These are phyloP conservation scores for Phoeniculus purpureus DNA, from an alignment of 2,797 vertebrate genomes.

Conservation along the genomic window DNA sequence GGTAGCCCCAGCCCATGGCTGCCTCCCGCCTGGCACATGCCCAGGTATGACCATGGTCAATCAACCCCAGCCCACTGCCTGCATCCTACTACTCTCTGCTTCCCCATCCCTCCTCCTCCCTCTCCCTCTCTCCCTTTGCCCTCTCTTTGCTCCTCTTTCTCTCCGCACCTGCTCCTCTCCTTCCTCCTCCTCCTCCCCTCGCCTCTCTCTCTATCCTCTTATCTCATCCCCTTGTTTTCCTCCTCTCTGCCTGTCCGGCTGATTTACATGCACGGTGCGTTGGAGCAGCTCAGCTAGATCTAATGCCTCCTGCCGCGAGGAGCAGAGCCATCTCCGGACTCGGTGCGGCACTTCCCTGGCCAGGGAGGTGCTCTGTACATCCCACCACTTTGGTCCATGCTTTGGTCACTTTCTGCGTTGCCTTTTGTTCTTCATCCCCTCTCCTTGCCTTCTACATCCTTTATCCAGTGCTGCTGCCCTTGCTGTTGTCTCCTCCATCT, in stretches of 20 bases:
- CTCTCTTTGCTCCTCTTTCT: slow-evolving; percentile 17
- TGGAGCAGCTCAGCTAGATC: slow-evolving; percentile 70
- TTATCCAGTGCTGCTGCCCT: not conserved
- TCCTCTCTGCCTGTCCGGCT: slow-evolving; percentile 69
- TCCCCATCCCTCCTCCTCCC: not conserved
- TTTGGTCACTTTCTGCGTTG: not conserved
- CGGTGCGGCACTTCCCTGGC: accelerated
- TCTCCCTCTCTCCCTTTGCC: not conserved
- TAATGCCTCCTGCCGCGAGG: slow-evolving; percentile 53
- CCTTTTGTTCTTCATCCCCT: not conserved
- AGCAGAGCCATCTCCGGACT: not conserved
- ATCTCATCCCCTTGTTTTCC: slow-evolving; percentile 70
- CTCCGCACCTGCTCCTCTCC: slow-evolving; percentile 51
- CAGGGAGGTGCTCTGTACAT: not conserved
- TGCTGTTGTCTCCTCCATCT: not conserved
- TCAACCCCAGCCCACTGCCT: not conserved
- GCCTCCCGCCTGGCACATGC: accelerated
- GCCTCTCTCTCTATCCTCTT: slow-evolving; percentile 55
- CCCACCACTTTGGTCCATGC: accelerated
- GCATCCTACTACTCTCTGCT: not conserved
- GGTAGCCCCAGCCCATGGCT: not conserved
- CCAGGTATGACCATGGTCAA: accelerated
- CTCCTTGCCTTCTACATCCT: not conserved
- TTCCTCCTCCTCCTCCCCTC: slow-evolving; percentile 46
- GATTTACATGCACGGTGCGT: slow-evolving; percentile 67